Base-by-base conservation (phyloP, 2,113 vertebrate species). In the Zosterops japonicus region DNA sequence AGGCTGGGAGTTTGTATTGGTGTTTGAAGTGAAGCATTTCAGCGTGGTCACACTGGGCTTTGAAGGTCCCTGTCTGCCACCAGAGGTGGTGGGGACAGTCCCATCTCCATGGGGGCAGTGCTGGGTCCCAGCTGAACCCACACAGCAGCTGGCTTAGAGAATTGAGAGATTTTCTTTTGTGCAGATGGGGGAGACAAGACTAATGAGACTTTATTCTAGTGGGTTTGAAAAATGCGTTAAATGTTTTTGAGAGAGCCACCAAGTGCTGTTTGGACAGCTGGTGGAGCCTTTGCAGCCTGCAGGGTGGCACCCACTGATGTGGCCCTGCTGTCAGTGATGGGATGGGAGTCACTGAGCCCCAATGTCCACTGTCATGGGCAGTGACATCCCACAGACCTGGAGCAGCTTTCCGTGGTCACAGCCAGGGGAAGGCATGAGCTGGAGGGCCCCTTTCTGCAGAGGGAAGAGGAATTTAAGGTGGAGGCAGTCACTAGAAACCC, bases 61-160 rank as follows among this genome's bases (percentile, higher is more conserved):
- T 93, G 90, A 67, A 85, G 46, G 31, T 83, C 50, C 57, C 8
- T 8, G 3, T 41, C 6, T 83, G 72, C 35, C 39, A 3, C 42
- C 0, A 12, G 11, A 70, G 27, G 11, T 0, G 9, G 21, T 3
- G 10, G 57, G 80, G 27, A 70, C 1, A 0, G 27, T 79, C 24
- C 76, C 29, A 47, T 14, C 33, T 52, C 46, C 0, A 1, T 9
- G 46, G 70, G 67, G 59, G 5, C 80, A 61, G 41, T 11, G n/a
- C 52, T n/a, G 1, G 5, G 55, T 33, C 52, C 28, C 63, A 55
- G 91, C 24, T 68, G 78, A 76, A 44, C 39, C 10, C 9, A 7
- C 0, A 0, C 59, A 44, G 42, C 35, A 18, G 47, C 0, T 41
- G 25, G 19, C 53, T 74, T 59, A 13, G 46, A 33, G 44, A 83